Conservation (phyloP, 2,888 invertebrate species). For the Coleophora deauratella region DNA sequence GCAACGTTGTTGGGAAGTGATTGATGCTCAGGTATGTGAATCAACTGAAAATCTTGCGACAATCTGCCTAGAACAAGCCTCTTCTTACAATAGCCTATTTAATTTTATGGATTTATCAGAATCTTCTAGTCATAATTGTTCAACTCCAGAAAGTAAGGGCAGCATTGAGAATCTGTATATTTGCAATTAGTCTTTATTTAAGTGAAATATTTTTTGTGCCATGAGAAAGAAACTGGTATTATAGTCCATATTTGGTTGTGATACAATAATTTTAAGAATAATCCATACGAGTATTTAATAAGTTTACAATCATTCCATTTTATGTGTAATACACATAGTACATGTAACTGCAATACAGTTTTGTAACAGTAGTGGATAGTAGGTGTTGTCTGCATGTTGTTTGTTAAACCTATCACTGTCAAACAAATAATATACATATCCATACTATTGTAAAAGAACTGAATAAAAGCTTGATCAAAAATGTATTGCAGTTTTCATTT, state of each 20-base stretch:
- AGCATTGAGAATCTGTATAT: slow-evolving; percentile 45
- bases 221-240: slow-evolving; percentile 23
- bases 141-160: slow-evolving; percentile 52
- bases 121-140: slow-evolving; percentile 51
- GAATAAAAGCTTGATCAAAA: slow-evolving; percentile 57
- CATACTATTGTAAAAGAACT: slow-evolving; percentile 40
- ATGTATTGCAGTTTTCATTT: slow-evolving; percentile 74
- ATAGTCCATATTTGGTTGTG: slow-evolving; percentile 61
- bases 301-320: slow-evolving; percentile 10
- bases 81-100: slow-evolving; percentile 57
- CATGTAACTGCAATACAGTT: slow-evolving; percentile 67
- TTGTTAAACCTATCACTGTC: slow-evolving; percentile 42
- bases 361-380: slow-evolving; percentile 17
- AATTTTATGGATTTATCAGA: slow-evolving; percentile 58
- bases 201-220: slow-evolving; percentile 22
- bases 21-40: slow-evolving; percentile 92
- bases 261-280: slow-evolving; percentile 40
- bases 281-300: slow-evolving; percentile 11
- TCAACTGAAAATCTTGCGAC: slow-evolving; percentile 67
- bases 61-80: slow-evolving; percentile 52
- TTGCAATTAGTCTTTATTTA: slow-evolving; percentile 29
- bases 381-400: slow-evolving; percentile 40
- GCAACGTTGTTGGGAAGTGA: slow-evolving; percentile 98
- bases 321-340: neutral
- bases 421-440: slow-evolving; percentile 35